Evolutionary conservation across 2,113 vertebrate genomes (phyloP).

Genomic region (Pelecanoides urinatrix): DNA sequence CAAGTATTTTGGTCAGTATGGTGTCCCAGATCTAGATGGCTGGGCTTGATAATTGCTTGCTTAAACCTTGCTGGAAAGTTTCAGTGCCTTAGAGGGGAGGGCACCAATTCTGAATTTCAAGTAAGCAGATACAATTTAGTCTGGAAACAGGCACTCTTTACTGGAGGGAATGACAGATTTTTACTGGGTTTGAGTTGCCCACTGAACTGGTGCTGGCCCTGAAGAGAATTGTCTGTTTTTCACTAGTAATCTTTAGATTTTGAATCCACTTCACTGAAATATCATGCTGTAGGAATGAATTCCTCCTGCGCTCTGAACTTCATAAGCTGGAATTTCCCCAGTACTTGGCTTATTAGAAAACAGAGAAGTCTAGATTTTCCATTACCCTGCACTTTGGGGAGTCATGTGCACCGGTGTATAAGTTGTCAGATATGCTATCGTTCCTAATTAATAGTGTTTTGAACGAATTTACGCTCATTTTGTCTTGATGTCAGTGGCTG

Average conservation of each 20-base stretch:
- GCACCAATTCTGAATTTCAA: not conserved
- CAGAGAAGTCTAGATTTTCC: slow-evolving; percentile 19
- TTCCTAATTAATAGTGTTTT: slow-evolving; percentile 16
- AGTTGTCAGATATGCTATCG: not conserved
- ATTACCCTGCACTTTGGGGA: slow-evolving; percentile 4
- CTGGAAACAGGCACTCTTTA: not conserved
- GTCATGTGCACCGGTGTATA: not conserved
- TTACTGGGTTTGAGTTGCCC: not conserved
- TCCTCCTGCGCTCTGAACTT: slow-evolving; percentile 37
- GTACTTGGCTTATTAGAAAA: slow-evolving; percentile 7
- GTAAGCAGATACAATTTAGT: not conserved
- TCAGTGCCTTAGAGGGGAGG: not conserved
- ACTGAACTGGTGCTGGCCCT: not conserved
- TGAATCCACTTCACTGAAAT: not conserved
- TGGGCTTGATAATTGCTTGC: not conserved
- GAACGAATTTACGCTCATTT: not conserved
- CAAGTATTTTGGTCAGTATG: slow-evolving; percentile 7
- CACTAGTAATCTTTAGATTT: not conserved
- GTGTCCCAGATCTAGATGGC: slow-evolving; percentile 21
- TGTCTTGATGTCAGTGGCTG: not conserved
- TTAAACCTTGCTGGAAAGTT: slow-evolving; percentile 21
- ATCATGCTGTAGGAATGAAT: slow-evolving; percentile 30
- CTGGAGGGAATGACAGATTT: not conserved
- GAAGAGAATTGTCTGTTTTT: not conserved
- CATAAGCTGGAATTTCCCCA: slow-evolving; percentile 40